These are phyloP conservation scores for Natrix natrix DNA, from an alignment of 2,797 vertebrate genomes.

Conservation along the genomic window DNA sequence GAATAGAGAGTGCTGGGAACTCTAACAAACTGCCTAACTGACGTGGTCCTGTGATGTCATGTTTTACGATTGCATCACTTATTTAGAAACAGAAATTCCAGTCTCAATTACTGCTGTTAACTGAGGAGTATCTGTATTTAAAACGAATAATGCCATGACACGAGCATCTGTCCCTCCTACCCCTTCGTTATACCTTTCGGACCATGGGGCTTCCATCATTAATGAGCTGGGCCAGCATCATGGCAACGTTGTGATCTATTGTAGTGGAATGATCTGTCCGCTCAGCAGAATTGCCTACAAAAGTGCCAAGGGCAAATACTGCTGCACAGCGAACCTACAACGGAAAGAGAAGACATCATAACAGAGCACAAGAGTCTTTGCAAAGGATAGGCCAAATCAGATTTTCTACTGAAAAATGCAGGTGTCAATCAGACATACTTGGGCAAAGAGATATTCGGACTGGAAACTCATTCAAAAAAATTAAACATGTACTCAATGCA, in stretches of 20 bases:
- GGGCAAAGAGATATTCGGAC: not conserved
- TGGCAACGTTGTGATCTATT: slow-evolving; percentile 98
- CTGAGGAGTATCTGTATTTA: not conserved
- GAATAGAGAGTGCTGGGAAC: not conserved
- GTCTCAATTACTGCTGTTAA: not conserved
- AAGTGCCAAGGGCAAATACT: slow-evolving; percentile 92
- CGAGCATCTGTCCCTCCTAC: not conserved
- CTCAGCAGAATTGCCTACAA: slow-evolving; percentile 94
- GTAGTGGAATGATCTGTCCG: slow-evolving; percentile 97
- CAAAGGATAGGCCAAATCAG: not conserved
- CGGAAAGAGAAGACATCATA: not conserved
- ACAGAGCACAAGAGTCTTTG: not conserved
- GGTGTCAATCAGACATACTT: not conserved
- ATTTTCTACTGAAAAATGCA: not conserved
- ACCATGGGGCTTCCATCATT: slow-evolving; percentile 95
- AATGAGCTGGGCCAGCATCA: slow-evolving; percentile 98
- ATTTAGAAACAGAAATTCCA: not conserved
- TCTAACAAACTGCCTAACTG: not conserved
- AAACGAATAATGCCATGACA: fast-evolving
- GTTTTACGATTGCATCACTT: not conserved
- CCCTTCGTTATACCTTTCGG: slow-evolving; percentile 80
- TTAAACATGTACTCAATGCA: not conserved
- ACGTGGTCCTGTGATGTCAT: not conserved
- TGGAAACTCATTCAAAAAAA: not conserved
- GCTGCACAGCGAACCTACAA: slow-evolving; percentile 90